Evolutionary conservation across 92 coral and sea anemone genomes (phyloP), one percentile per base, ranked within the genome.

Genomic region (Nematostella vectensis): DNA sequence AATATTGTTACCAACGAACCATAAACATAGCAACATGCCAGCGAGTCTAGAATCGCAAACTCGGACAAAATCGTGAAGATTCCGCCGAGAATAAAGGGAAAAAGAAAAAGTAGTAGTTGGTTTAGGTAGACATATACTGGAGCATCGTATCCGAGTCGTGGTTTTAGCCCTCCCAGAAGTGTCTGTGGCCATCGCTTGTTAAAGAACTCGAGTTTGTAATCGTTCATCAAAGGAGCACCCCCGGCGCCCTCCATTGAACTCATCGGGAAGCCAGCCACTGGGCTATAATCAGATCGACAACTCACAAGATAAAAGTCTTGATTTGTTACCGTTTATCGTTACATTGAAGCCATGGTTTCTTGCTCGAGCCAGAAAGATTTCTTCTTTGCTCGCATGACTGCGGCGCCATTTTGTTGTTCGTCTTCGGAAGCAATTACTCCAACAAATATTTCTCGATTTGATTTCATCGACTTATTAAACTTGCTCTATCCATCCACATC

Each of bases 181-280:
- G 97, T 85, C 33, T 86, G 97, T 1, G 87, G 91, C 47, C 85
- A 91, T 19, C 97, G 72, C 53, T 86, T 86, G 61, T 68, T 56
- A 76, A 91, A 86, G 81, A 91, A 91, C 39, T 87, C 88, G 15
- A 85, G 95, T 78, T 91, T 91, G 65, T 91, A 91, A 53, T 91
- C 97, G 78, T 91, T 91, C 44, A 91, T 61, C 33, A 91, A 74
- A 65, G 97, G 97, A 18, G 95, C 95, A 47, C 94, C 77, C 8
- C 40, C 15, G 25, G 74, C 87, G 4, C 84, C 70, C 30, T 81
- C 91, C 72, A 69, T 66, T 11, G 89, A 81, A 42, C 91, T 74
- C 96, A 85, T 88, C 50, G 25, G 50, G 30, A 24, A 12, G 6
- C 9, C 23, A 37, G 37, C 12, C n/a, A n/a, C n/a, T n/a, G n/a